These are phyloP conservation scores for Alligator sinensis DNA, from an alignment of 2,113 vertebrate genomes.

Conservation along the genomic window DNA sequence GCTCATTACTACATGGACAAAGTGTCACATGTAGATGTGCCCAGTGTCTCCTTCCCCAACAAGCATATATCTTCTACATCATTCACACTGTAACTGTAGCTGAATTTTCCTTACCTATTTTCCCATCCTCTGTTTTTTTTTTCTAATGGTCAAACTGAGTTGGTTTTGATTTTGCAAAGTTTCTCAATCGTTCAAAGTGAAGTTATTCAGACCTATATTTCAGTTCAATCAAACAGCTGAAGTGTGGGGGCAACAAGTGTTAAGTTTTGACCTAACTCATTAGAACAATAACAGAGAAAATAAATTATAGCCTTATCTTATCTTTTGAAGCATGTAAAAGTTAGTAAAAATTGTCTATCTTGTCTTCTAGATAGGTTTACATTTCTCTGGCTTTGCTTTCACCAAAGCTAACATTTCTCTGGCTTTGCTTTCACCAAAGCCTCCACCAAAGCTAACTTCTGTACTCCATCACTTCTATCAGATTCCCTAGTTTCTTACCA, in stretches of 20 bases:
- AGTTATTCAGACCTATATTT: background rate
- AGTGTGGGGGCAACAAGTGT: background rate
- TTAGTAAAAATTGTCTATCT: background rate
- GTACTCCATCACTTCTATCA: background rate
- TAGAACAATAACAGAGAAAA: background rate
- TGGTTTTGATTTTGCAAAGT: background rate
- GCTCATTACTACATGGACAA: too few species aligned
- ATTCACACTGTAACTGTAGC: rapidly evolving
- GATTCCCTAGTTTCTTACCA: background rate
- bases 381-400: too few species aligned
- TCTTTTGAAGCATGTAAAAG: background rate
- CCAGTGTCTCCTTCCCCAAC: background rate
- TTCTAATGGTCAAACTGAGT: background rate
- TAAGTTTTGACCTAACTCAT: background rate
- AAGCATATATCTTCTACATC: background rate
- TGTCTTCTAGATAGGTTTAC: too few species aligned
- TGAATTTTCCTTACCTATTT: background rate
- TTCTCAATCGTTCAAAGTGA: background rate
- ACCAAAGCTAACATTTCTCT: background rate
- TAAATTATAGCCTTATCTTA: background rate
- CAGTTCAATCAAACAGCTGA: background rate
- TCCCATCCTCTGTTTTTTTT: background rate
- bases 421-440: too few species aligned
- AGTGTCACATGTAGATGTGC: too few species aligned
- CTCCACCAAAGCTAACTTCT: background rate